A percentile compares a stretch with the other conserved stretches of the same genome.
Conservation (phyloP, 2,888 invertebrate genomes). For the Penaeus monodon region DNA sequence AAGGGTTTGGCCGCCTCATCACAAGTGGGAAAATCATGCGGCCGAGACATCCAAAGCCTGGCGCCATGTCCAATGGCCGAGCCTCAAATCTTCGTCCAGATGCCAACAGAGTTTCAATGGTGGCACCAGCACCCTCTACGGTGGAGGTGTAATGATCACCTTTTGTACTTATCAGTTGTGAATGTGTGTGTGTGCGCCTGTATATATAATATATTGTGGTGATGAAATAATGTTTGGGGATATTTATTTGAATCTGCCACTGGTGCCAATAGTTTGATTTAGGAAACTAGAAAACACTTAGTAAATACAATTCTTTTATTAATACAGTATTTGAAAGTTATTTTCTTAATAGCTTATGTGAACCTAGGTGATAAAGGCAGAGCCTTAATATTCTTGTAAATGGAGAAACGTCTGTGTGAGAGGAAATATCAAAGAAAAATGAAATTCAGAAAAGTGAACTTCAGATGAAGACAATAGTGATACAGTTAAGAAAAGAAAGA, state of each 20-base stretch:
- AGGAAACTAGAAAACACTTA: neutral
- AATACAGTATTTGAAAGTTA: neutral
- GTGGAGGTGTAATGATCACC: conserved; percentile 43
- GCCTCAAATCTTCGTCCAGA: conserved; percentile 27
- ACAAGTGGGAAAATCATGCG: conserved; percentile 97
- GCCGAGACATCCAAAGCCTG: conserved; percentile 53
- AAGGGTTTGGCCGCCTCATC: conserved; percentile 96
- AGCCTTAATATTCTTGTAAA: too few relatives aligned
- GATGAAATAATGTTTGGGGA: conserved; percentile 3
- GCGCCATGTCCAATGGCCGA: conserved; percentile 38
- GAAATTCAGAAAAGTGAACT: too few relatives aligned
- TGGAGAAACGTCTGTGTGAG: too few relatives aligned
- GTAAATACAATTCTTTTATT: neutral
- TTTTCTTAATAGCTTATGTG: neutral
- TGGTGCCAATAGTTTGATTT: conserved; percentile 35
- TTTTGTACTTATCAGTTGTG: neutral
- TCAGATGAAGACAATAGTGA: too few relatives aligned
- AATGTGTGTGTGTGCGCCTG: neutral
- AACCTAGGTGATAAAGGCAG: too few relatives aligned
- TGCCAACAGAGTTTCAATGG: neutral
- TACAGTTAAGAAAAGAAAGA: too few relatives aligned
- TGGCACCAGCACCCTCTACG: conserved; percentile 45
- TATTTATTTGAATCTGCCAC: neutral
- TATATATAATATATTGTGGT: neutral
- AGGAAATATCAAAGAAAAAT: too few relatives aligned